Evolutionary conservation across 2,888 invertebrate genomes (phyloP).

Genomic region (Ditula angustiorana): DNA sequence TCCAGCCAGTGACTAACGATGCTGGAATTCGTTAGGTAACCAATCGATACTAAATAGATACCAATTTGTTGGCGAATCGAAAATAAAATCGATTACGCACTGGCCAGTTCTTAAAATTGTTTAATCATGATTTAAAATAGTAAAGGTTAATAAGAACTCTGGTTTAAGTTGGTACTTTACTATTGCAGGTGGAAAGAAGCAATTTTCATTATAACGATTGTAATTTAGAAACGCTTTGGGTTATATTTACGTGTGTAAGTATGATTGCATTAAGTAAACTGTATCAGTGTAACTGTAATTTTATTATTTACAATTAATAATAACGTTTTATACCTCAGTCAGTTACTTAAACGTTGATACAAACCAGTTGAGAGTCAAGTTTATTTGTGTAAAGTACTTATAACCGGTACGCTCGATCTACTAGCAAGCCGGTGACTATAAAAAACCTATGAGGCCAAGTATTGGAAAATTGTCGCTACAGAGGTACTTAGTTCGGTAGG

Average conservation of each 20-base stretch:
- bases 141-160: neutral
- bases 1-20: constrained; percentile 48
- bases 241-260: neutral
- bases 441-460: constrained; percentile 46
- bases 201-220: neutral
- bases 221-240: neutral
- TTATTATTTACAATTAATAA: constrained; percentile 15
- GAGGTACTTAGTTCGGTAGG: constrained; percentile 54
- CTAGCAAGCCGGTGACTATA: constrained; percentile 42
- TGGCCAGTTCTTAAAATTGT: constrained; percentile 7
- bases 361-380: constrained; percentile 49
- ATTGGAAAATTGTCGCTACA: constrained; percentile 52
- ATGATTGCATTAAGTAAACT: neutral
- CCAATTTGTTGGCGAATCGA: constrained; percentile 3
- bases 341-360: constrained; percentile 49
- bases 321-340: constrained; percentile 25
- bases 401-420: constrained; percentile 38
- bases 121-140: neutral
- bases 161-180: neutral
- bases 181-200: neutral
- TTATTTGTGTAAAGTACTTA: constrained; percentile 40
- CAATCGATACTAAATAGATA: constrained; percentile 43
- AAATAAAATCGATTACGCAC: constrained; percentile 13
- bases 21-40: constrained; percentile 46
- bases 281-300: constrained; percentile 7